Evolutionary conservation across 2,888 invertebrate genomes (phyloP), one percentile per base, ranked within the genome.

Genomic region (Coleophora flavipennella): DNA sequence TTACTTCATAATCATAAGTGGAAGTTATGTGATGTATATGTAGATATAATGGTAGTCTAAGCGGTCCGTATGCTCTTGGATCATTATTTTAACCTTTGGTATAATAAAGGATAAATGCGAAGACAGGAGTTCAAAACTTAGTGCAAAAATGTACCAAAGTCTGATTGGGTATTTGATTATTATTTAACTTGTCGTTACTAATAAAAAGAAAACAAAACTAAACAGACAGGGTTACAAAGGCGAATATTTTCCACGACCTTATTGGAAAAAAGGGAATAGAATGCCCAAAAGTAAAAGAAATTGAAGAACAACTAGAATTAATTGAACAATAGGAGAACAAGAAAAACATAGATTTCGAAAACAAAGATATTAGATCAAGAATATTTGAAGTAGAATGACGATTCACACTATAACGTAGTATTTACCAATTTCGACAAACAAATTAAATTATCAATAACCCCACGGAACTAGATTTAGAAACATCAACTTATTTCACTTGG

Each of bases 401-500:
- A n/a, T n/a, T n/a, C n/a, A n/a, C n/a, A n/a, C n/a, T n/a, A n/a
- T n/a, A n/a, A n/a, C n/a, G n/a, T n/a, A n/a, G n/a, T n/a, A n/a
- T n/a, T n/a, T n/a, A n/a, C n/a, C n/a, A n/a, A n/a, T n/a, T n/a
- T n/a, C n/a, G n/a, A n/a, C n/a, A n/a, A n/a, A n/a, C n/a, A n/a
- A n/a, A n/a, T n/a, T n/a, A n/a, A n/a, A n/a, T n/a, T n/a, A n/a
- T n/a, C n/a, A n/a, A n/a, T 34, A 25, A 8, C n/a, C 11, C 34
- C 33, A 33, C n/a, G n/a, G n/a, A n/a, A 14, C 14, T 20, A 20
- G 6, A 20, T n/a, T n/a, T 20, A 20, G 20, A 20, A 20, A 20
- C 20, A 20, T 20, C 58, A 62, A 63, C n/a, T 59, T 63, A 57
- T 65, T 57, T 62, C 65, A 69, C 71, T 70, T 72, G 77, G 79